Percentiles rank a stretch among this genome's conserved stretches.
Evolutionary conservation across 2,797 vertebrate species (phyloP).

Genomic region (Ceyx erithaca): DNA sequence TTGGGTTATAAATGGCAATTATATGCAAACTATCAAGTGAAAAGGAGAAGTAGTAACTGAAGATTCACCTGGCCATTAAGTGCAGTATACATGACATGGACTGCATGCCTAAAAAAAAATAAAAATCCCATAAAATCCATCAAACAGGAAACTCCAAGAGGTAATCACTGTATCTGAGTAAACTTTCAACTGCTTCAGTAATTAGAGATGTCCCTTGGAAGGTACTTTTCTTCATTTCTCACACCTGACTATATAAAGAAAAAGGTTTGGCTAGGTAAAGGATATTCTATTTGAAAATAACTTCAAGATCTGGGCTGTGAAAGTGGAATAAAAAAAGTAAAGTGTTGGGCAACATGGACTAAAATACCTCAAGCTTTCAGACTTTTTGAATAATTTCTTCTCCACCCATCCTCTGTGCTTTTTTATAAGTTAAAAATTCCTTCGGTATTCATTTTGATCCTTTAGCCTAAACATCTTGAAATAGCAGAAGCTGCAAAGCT

Average conservation of each 20-base stretch:
- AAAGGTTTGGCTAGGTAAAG: neutral
- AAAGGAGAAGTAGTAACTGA: neutral
- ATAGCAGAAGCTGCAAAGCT: neutral
- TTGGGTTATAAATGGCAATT: neutral
- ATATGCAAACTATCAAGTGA: neutral
- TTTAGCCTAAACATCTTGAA: neutral
- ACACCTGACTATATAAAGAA: neutral
- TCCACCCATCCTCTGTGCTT: rapidly evolving
- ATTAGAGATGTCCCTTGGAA: neutral
- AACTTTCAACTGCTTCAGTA: neutral
- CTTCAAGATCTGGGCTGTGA: neutral
- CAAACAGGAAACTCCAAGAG: neutral
- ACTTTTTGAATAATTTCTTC: neutral
- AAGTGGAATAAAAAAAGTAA: neutral
- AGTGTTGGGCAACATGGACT: neutral
- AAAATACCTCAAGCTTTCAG: neutral
- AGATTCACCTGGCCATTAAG: neutral
- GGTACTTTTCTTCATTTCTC: neutral
- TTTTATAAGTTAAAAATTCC: neutral
- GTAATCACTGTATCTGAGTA: neutral
- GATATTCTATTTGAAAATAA: neutral
- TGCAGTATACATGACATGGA: rapidly evolving
- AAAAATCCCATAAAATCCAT: neutral
- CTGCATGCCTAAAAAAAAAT: neutral
- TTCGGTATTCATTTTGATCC: neutral